Percentiles rank a stretch among this genome's conserved stretches.
phyloP scores from a whole-genome alignment of 2,113 vertebrate species.

The Elanus axillaris region DNA sequence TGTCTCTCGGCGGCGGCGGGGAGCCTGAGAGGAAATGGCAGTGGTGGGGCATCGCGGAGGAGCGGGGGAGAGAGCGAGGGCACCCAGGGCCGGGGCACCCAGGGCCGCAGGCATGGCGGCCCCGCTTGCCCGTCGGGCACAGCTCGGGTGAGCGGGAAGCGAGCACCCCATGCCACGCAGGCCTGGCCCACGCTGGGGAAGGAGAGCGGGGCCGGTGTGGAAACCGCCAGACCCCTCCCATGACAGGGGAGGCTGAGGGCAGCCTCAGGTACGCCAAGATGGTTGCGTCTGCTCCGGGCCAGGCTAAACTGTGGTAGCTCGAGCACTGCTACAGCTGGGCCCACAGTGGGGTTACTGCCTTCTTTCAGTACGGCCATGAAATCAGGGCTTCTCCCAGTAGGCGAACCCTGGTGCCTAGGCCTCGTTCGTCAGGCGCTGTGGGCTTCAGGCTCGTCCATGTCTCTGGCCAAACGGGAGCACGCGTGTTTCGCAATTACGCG shows the following conservation, averaged over 20 bases:
- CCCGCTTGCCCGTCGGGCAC: rapidly evolving
- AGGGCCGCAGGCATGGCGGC: rapidly evolving
- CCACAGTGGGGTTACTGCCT: rapidly evolving
- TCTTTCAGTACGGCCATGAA: rapidly evolving
- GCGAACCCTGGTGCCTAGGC: background rate
- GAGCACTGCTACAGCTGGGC: background rate
- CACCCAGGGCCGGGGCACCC: background rate
- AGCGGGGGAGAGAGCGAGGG: background rate
- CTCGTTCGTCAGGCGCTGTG: background rate
- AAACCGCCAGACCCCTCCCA: rapidly evolving
- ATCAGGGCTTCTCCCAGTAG: background rate
- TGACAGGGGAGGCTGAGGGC: background rate
- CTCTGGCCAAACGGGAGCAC: rapidly evolving
- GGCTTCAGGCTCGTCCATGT: rapidly evolving
- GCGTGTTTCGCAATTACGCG: rapidly evolving
- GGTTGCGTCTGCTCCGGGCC: rapidly evolving
- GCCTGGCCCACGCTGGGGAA: background rate
- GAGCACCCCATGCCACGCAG: background rate
- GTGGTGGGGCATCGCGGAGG: background rate
- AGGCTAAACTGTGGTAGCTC: background rate
- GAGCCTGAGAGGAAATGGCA: background rate
- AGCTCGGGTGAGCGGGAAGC: background rate
- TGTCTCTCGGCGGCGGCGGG: background rate
- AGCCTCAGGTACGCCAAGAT: rapidly evolving
- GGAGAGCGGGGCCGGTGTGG: background rate